Evolutionary conservation across 2,888 invertebrate species (phyloP), one percentile per base, ranked within the genome.

Genomic region (Cerceris ruficornis): DNA sequence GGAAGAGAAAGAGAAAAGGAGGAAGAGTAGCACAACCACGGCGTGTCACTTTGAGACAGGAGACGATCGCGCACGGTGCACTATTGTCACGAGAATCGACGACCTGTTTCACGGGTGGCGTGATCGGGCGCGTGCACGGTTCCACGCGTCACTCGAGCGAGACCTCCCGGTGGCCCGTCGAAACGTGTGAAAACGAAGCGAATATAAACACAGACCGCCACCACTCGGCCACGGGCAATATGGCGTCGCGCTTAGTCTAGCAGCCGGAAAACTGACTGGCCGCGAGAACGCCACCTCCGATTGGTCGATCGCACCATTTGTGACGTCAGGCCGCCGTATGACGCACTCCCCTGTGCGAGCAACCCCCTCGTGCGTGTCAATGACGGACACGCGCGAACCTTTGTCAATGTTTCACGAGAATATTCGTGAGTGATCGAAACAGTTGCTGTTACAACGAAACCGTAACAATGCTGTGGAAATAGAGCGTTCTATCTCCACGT

Each of bases 221-320:
- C 84, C 86, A 86, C 87, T 84, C 85, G 83, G 83, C 78, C 81
- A 86, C 87, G 78, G 84, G 81, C 89, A 90, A 90, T 90, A 90
- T 90, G 90, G 90, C 90, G 90, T 86, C 88, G 76, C 87, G 82
- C 89, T 87, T 86, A 87, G 85, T 87, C 88, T 86, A 88, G 90
- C 89, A 86, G 89, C 87, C 89, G 89, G 89, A 88, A 89, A 89
- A 89, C 87, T 86, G 86, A 93, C 93, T 92, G 93, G 93, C 92
- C 93, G 93, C 93, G 92, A 92, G 92, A 92, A 90, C 91, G 92
- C 62, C 81, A 75, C 67, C 76, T 93, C 92, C 93, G 94, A 94
- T 94, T 94, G 94, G 94, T 94, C 94, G 94, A 94, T 94, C 93
- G 93, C 93, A 93, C 93, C 84, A 69, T 74, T 71, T 71, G 92